Conservation (phyloP, 2,888 invertebrate genomes). For the Lydus trimaculatus region DNA sequence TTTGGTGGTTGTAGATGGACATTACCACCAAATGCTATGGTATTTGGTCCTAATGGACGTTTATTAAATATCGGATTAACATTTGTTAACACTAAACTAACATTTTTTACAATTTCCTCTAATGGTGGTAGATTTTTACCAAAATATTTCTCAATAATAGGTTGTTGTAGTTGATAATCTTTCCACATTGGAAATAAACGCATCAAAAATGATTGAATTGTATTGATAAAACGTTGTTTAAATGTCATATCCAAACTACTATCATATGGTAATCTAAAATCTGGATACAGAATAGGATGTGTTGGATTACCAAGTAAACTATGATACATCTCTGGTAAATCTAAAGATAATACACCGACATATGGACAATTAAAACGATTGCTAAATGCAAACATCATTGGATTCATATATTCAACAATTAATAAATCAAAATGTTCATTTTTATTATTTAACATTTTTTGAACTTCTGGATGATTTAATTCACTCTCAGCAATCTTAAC, state of each 20-base stretch:
- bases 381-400: conserved; percentile 43
- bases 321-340: conserved; percentile 37
- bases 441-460: conserved; percentile 41
- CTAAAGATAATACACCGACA: conserved; percentile 47
- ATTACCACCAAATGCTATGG: conserved; percentile 44
- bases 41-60: conserved; percentile 40
- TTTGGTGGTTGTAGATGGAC: conserved; percentile 40
- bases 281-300: conserved; percentile 49
- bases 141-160: conserved; percentile 36
- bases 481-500: conserved; percentile 34
- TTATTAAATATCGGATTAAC: conserved; percentile 42
- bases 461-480: too few species aligned
- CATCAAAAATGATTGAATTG: background rate
- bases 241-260: conserved; percentile 18
- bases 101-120: conserved; percentile 41
- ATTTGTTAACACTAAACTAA: conserved; percentile 41
- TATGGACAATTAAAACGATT: conserved; percentile 48
- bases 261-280: conserved; percentile 37
- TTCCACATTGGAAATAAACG: background rate
- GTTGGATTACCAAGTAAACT: conserved; percentile 46
- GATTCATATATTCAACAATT: conserved; percentile 45
- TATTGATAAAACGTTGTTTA: conserved; percentile 18
- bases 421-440: conserved; percentile 55
- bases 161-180: conserved; percentile 8
- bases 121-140: conserved; percentile 40